Evolutionary conservation across 2,113 vertebrate genomes (phyloP).

Genomic region (Sminthopsis crassicaudata): DNA sequence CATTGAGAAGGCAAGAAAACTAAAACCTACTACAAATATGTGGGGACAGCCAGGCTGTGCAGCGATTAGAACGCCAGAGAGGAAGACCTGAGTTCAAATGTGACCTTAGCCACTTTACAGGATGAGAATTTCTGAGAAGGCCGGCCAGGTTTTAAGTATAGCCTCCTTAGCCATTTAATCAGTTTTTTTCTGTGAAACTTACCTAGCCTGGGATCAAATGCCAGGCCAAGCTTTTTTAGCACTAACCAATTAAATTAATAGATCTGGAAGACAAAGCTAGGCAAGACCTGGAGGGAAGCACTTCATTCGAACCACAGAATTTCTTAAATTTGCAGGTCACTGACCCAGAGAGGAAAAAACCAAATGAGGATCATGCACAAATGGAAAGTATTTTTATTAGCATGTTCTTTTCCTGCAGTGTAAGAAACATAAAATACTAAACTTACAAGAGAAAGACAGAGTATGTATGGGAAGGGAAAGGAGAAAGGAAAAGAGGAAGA

Average conservation of each 20-base stretch:
- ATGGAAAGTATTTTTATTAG: constrained; percentile 24
- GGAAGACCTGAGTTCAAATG: not conserved
- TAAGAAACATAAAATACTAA: constrained; percentile 43
- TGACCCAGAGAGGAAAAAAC: constrained; percentile 6
- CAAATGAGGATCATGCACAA: constrained; percentile 22
- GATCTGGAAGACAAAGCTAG: not conserved
- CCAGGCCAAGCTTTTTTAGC: constrained; percentile 16
- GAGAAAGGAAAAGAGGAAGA: not conserved
- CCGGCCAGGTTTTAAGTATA: constrained; percentile 11
- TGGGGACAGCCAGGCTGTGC: not conserved
- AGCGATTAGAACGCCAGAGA: not conserved
- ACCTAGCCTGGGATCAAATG: constrained; percentile 1
- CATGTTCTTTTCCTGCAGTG: constrained; percentile 16
- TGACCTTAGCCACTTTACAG: not conserved
- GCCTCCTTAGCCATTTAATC: constrained; percentile 21
- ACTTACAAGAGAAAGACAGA: not conserved
- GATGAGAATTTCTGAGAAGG: constrained; percentile 19
- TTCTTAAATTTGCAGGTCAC: not conserved
- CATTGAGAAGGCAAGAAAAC: not conserved
- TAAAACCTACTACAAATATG: not conserved
- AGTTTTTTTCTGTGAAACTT: constrained; percentile 35
- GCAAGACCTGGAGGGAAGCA: constrained; percentile 19
- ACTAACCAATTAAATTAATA: constrained; percentile 27
- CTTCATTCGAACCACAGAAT: constrained; percentile 42
- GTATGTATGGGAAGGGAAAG: no score